Conservation (phyloP, 2,888 invertebrate species). For the Mycalesis mineus region DNA sequence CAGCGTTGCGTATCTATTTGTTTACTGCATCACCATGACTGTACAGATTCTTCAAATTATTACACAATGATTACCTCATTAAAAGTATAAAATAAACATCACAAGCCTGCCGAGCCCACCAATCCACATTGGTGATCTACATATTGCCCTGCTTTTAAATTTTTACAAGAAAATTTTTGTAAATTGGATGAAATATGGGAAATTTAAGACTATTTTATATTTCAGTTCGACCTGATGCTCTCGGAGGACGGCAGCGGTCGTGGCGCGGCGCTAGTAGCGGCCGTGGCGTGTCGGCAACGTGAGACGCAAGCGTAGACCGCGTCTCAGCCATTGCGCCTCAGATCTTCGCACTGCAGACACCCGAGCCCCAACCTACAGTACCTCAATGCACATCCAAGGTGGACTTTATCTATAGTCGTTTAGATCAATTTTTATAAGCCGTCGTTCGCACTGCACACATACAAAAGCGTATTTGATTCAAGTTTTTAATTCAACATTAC, state of each 20-base stretch:
- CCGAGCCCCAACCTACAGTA: conserved; percentile 12
- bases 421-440: not conserved
- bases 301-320: conserved; percentile 35
- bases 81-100: too few relatives aligned
- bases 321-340: not conserved
- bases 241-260: conserved; percentile 98
- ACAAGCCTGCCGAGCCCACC: too few relatives aligned
- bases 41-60: too few relatives aligned
- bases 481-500: too few relatives aligned
- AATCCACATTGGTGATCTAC: too few relatives aligned
- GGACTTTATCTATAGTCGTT: not conserved
- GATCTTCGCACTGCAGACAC: not conserved
- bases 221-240: conserved; percentile 93
- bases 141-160: too few relatives aligned
- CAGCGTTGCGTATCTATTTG: not conserved
- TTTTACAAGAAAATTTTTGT: too few relatives aligned
- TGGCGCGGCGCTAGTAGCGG: conserved; percentile 97
- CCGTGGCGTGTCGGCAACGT: conserved; percentile 86
- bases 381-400: conserved; percentile 8
- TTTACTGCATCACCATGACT: too few relatives aligned
- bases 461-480: not conserved
- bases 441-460: not conserved
- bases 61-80: too few relatives aligned
- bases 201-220: conserved; percentile 30
- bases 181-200: too few relatives aligned